Evolutionary conservation across 2,888 invertebrate species (phyloP).

Genomic region (Prenolepis imparis): DNA sequence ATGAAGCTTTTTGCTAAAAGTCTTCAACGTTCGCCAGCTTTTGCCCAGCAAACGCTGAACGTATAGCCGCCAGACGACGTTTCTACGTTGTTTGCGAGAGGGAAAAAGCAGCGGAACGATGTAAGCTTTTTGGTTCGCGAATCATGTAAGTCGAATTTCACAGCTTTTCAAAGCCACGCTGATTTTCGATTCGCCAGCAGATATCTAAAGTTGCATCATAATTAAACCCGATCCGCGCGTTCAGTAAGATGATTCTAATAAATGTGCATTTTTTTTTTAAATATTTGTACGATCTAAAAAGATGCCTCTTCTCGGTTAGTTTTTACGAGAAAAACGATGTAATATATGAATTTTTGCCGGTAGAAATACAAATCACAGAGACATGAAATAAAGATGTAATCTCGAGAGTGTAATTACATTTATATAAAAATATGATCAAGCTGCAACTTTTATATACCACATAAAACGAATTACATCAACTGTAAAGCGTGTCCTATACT

Average conservation of each 20-base stretch:
- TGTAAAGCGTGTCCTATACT: not conserved
- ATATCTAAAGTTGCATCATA: not conserved
- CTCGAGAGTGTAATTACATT: conserved; percentile 17
- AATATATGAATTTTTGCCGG: not conserved
- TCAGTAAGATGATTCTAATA: not conserved
- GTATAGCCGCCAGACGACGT: conserved; percentile 47
- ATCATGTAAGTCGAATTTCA: conserved; percentile 27
- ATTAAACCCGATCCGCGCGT: not conserved
- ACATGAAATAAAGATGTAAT: conserved; percentile 16
- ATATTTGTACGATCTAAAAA: not conserved
- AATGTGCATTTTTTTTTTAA: not conserved
- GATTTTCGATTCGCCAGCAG: not conserved
- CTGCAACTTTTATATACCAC: not conserved
- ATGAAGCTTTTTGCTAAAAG: conserved; percentile 52
- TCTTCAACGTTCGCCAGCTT: conserved; percentile 53
- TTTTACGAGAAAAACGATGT: not conserved
- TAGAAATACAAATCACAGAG: conserved; percentile 13
- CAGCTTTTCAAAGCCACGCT: not conserved
- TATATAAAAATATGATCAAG: conserved; percentile 19
- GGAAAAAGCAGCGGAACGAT: conserved; percentile 41
- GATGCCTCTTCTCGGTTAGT: not conserved
- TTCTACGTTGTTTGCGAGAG: conserved; percentile 47
- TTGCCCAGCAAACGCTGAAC: conserved; percentile 43
- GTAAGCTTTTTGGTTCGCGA: conserved; percentile 38
- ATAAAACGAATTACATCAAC: conserved; percentile 23